phyloP scores from a whole-genome alignment of 2,113 vertebrate genomes.

The Nymphicus hollandicus region DNA sequence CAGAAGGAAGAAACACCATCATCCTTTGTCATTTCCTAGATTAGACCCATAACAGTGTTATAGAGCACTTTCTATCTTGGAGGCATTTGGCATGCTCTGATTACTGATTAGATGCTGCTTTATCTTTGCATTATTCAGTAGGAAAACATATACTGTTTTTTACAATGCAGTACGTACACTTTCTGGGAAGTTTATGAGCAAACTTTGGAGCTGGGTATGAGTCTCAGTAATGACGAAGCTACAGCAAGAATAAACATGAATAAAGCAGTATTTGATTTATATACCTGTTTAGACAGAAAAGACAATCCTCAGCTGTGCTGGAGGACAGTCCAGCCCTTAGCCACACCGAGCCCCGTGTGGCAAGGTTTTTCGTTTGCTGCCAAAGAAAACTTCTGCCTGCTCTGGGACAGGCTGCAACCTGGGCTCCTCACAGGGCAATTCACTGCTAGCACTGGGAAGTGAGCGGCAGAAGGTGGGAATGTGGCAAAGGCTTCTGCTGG shows the following conservation, averaged over 20 bases:
- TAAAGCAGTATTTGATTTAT: not conserved
- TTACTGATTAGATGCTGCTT: not conserved
- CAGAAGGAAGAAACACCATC: not conserved
- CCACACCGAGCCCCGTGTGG: fast-evolving
- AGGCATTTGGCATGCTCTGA: not conserved
- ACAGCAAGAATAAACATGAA: not conserved
- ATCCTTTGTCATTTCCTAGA: not conserved
- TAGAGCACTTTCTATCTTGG: not conserved
- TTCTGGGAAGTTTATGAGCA: not conserved
- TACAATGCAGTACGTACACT: not conserved
- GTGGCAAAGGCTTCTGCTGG: not conserved
- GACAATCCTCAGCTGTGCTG: not conserved
- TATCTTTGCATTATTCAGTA: not conserved
- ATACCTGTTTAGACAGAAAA: not conserved
- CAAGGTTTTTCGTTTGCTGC: slow-evolving; percentile 13
- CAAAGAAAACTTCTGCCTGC: slow-evolving; percentile 30
- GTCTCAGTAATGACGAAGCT: not conserved
- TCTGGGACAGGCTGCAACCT: slow-evolving; percentile 1
- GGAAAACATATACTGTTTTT: not conserved
- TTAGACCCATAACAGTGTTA: not conserved
- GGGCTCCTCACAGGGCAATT: not conserved
- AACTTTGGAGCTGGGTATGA: not conserved
- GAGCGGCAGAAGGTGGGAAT: not conserved
- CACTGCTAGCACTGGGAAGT: not conserved
- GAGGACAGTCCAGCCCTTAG: not conserved